These are phyloP conservation scores for Carlito syrichta DNA, from an alignment of 2,113 vertebrate species.

Conservation along the genomic window DNA sequence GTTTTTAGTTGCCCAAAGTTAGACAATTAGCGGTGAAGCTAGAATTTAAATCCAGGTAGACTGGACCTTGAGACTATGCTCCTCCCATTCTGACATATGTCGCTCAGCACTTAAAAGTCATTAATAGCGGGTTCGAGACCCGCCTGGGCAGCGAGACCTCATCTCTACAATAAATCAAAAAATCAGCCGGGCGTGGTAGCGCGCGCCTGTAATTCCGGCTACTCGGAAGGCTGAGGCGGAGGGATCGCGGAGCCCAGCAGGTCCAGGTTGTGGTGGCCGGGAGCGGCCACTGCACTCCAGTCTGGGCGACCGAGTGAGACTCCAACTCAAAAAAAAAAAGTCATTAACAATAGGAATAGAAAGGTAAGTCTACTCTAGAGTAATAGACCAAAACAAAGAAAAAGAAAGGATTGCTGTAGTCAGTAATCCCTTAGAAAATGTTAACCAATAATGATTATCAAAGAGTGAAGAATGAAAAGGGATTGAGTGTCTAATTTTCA, in stretches of 20 bases:
- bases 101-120: background rate
- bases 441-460: background rate
- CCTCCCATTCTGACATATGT: background rate
- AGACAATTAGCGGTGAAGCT: background rate
- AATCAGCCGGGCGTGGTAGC: too few relatives aligned
- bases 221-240: too few relatives aligned
- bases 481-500: constrained; percentile 8
- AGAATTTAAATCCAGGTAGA: background rate
- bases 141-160: too few relatives aligned
- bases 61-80: background rate
- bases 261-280: too few relatives aligned
- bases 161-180: too few relatives aligned
- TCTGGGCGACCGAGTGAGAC: too few relatives aligned
- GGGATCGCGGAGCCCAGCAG: too few relatives aligned
- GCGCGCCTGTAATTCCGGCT: too few relatives aligned
- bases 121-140: too few relatives aligned
- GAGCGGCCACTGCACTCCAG: too few relatives aligned
- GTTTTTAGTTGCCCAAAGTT: background rate
- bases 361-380: background rate
- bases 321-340: too few relatives aligned
- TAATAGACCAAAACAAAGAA: background rate
- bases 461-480: background rate
- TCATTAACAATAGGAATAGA: background rate
- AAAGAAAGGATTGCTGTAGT: background rate
- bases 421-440: background rate